Conservation (phyloP, 2,113 vertebrate species). For the Oryzias celebensis region DNA sequence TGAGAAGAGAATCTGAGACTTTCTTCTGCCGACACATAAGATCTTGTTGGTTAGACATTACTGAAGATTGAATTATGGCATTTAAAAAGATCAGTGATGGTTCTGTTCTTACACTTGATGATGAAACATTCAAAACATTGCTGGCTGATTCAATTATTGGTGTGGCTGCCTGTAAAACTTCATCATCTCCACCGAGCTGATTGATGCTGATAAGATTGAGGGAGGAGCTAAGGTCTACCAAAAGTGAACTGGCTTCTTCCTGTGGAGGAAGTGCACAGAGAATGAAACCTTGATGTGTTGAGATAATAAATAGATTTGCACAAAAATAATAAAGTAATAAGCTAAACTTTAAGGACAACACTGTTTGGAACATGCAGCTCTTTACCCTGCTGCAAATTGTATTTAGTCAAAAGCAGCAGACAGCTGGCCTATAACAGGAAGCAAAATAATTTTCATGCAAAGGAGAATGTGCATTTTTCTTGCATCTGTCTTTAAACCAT, state of each 20-base stretch:
- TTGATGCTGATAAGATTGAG: conserved; percentile 70
- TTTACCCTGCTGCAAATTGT: neutral
- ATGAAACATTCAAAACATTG: conserved; percentile 82
- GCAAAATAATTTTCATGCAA: neutral
- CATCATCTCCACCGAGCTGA: conserved; percentile 51
- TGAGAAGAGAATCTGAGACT: conserved; percentile 75
- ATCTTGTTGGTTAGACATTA: neutral
- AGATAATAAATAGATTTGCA: too few species aligned
- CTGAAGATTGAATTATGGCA: neutral
- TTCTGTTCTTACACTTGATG: conserved; percentile 53
- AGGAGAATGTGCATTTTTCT: too few species aligned
- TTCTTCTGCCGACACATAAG: conserved; percentile 51
- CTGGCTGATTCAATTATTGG: conserved; percentile 84
- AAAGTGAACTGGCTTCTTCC: conserved; percentile 79
- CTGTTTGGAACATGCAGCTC: neutral
- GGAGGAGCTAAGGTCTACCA: conserved; percentile 81
- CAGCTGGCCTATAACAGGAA: neutral
- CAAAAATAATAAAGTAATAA: too few species aligned
- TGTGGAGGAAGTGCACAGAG: conserved; percentile 47
- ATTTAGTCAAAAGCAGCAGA: neutral
- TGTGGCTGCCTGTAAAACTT: conserved; percentile 69
- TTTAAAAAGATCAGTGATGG: neutral
- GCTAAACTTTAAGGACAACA: neutral
- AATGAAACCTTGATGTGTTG: neutral
- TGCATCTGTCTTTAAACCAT: too few species aligned